Evolutionary conservation across 2,113 vertebrate species (phyloP).

Genomic region (Sakesphorus luctuosus): DNA sequence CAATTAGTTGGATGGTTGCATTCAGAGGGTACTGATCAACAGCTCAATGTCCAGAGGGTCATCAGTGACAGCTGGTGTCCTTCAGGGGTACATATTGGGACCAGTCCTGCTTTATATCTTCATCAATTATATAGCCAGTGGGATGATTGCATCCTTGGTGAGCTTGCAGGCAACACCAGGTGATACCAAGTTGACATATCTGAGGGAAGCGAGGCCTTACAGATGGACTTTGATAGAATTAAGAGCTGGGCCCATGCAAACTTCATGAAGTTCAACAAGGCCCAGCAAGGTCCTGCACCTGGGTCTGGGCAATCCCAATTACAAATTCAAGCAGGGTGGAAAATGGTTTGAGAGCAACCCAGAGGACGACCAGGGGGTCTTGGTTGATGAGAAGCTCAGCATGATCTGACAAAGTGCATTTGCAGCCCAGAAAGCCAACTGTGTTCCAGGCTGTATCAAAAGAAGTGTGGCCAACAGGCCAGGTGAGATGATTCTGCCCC

Average conservation of each 20-base stretch:
- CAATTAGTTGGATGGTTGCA: too few species aligned
- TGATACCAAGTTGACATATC: background rate
- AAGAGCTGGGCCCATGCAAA: background rate
- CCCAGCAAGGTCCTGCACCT: background rate
- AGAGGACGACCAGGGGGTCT: too few species aligned
- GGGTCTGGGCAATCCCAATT: rapidly evolving
- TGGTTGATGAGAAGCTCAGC: background rate
- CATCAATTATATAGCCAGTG: background rate
- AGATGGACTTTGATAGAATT: background rate
- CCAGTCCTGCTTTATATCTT: background rate
- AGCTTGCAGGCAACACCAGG: background rate
- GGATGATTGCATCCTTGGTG: background rate
- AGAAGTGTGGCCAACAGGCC: rapidly evolving
- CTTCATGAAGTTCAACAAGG: background rate
- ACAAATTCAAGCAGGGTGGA: background rate
- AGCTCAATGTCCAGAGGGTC: background rate
- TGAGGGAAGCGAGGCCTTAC: background rate
- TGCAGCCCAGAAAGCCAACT: background rate
- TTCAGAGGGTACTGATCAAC: background rate
- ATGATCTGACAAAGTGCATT: background rate
- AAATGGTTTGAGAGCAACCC: background rate
- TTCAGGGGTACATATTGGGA: background rate
- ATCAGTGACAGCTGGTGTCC: background rate
- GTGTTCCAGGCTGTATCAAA: too few species aligned
- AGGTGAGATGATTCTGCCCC: rapidly evolving